Evolutionary conservation across 2,113 vertebrate species (phyloP), one percentile per base, ranked within the genome.

Genomic region (Sturnus vulgaris): DNA sequence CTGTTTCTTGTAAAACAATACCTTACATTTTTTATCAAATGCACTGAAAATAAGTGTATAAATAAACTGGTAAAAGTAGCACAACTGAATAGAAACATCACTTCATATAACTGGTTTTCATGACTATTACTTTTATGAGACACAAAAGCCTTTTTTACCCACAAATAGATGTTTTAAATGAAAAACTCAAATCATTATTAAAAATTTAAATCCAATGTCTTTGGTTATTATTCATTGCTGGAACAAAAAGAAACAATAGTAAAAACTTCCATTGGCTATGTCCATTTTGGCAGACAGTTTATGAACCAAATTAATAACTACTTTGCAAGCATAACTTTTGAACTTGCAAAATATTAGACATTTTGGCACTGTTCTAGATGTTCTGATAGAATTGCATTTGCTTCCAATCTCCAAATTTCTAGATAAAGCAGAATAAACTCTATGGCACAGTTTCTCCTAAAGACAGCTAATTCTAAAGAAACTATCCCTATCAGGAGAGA

Each of bases 121-220:
- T 42, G 59, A 80, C 59, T 80, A 65, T 66, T 60, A 35, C 13
- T 82, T 95, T 96, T 88, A 95, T 49, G 47, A 94, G 88, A 83
- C 90, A 90, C 71, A 90, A 70, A 92, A 77, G 66, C 4, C 56
- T 46, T 72, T 89, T 84, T 87, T 60, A 76, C 30, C 10, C 52
- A 78, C 35, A 86, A 83, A 80, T 60, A 80, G 56, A 76, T 30
- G 30, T 30, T 86, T 73, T 61, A 93, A 93, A 95, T 57, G 11
- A 88, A 95, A 94, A 90, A 69, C 28, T 31, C 42, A 76, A 94
- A 82, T 24, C 30, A 63, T 94, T 88, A 93, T 93, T 93, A 90
- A 83, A 93, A 71, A 19, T 52, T 86, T 84, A 86, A 86, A 92
- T 84, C 15, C 31, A 90, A 44, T 64, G 37, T 84, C 56, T 88